Base-by-base conservation (phyloP, 2,797 vertebrate genomes). In the Iguana delicatissima region DNA sequence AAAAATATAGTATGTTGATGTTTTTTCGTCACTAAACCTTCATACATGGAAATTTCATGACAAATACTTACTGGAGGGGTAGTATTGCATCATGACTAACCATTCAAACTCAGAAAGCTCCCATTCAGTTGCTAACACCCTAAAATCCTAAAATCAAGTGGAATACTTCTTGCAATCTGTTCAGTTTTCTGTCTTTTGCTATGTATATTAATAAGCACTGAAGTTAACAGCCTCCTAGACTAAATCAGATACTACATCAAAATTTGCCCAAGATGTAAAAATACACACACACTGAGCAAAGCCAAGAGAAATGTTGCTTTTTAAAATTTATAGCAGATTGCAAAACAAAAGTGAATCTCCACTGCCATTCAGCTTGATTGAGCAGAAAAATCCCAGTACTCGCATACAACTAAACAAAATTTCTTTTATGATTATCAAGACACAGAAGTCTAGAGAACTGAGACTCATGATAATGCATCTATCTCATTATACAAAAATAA, bases 331-430 rank as follows among this genome's bases (percentile, higher is more conserved):
- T 29, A 35, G 3, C 85, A 69, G 62, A 13, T 74, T 92, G 91
- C 86, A 91, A 92, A 84, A 77, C 87, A 93, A 94, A 94, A 93
- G 86, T 38, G 94, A 95, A 95, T 92, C 84, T 91, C 90, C 94
- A 16, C 57, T 88, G 86, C 24, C 85, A 80, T 93, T 94, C 90
- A 92, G 85, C 94, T 94, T 92, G 85, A 87, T 84, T 94, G 87
- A 93, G 84, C 90, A 4, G 6, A 92, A 92, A 94, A 93, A 91
- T 32, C 77, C 89, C 77, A 88, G 59, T 74, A 85, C 91, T 76
- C 26, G 92, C 90, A 74, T 62, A 91, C n/a, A 79, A 73, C 73
- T 94, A 92, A 95, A 90, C 92, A 46, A 29, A 91, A 84, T 94
- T 94, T 67, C 86, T 94, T 73, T 94, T 87, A 81, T 89, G 46